Conservation (phyloP, 2,113 vertebrate species). For the Gracilinanus agilis region DNA sequence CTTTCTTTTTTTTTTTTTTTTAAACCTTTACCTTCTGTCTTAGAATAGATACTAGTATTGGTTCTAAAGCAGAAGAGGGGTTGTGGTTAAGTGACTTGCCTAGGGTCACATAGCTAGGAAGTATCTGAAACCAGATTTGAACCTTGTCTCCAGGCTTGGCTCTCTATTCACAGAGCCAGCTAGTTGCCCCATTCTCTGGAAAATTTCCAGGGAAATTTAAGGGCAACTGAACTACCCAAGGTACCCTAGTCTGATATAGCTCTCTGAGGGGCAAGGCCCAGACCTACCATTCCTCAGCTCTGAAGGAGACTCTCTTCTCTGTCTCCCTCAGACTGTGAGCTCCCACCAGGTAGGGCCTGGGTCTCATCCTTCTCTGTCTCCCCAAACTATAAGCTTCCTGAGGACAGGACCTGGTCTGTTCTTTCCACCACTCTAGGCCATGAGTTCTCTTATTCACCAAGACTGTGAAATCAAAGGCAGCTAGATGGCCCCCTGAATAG, state of each 20-base stretch:
- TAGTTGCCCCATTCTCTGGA: neutral
- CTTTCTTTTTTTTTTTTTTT: too few species aligned
- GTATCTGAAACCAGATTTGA: too few species aligned
- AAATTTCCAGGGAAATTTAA: neutral
- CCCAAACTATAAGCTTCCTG: neutral
- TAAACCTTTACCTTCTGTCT: too few species aligned
- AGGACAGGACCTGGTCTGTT: neutral
- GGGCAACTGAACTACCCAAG: neutral
- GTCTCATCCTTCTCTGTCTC: neutral
- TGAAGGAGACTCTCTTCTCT: too few species aligned
- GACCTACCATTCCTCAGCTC: too few species aligned
- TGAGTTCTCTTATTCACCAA: neutral
- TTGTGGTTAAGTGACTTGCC: too few species aligned
- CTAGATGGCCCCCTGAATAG: neutral
- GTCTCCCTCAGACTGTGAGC: too few species aligned
- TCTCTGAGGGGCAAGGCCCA: neutral
- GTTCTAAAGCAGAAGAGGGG: too few species aligned
- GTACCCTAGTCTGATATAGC: neutral
- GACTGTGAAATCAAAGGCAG: neutral
- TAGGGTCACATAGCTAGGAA: too few species aligned
- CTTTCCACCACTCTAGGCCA: neutral
- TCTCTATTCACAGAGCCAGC: too few species aligned
- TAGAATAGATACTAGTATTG: too few species aligned
- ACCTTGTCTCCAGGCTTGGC: too few species aligned
- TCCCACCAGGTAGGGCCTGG: neutral